phyloP scores from a whole-genome alignment of 2,797 vertebrate genomes.

The Tragopan temminckii region DNA sequence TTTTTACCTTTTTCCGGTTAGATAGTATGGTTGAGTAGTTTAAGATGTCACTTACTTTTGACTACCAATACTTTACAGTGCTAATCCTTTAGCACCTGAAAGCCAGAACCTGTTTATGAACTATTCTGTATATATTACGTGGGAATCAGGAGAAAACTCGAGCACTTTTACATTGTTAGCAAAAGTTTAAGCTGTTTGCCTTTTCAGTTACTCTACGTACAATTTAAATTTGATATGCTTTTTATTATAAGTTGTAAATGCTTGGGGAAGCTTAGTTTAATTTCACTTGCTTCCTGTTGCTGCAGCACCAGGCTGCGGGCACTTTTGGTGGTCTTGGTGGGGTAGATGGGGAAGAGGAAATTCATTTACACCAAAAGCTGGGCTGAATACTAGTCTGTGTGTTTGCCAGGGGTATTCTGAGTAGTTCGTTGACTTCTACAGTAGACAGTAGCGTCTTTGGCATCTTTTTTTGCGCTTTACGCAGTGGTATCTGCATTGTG shows the following conservation, averaged over 20 bases:
- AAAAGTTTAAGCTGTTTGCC: background rate
- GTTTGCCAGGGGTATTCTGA: background rate
- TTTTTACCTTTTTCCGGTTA: background rate
- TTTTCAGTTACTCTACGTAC: background rate
- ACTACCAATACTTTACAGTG: background rate
- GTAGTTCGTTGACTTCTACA: background rate
- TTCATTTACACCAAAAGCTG: background rate
- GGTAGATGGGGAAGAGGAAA: background rate
- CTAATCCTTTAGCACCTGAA: background rate
- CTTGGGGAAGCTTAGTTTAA: background rate
- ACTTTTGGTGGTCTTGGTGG: background rate
- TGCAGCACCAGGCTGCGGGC: background rate
- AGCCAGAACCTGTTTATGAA: background rate
- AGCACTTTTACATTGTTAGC: background rate
- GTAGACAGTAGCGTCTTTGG: background rate
- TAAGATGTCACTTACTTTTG: background rate
- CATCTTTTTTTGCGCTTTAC: background rate
- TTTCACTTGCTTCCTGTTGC: background rate
- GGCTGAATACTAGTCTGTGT: background rate
- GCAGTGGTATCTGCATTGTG: accelerated
- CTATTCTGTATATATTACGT: background rate
- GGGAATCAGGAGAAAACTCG: background rate
- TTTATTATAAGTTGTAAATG: background rate
- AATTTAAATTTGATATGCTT: background rate
- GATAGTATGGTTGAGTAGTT: background rate